phyloP scores from a whole-genome alignment of 2,888 invertebrate genomes.

The Stenolophus ochropezus region DNA sequence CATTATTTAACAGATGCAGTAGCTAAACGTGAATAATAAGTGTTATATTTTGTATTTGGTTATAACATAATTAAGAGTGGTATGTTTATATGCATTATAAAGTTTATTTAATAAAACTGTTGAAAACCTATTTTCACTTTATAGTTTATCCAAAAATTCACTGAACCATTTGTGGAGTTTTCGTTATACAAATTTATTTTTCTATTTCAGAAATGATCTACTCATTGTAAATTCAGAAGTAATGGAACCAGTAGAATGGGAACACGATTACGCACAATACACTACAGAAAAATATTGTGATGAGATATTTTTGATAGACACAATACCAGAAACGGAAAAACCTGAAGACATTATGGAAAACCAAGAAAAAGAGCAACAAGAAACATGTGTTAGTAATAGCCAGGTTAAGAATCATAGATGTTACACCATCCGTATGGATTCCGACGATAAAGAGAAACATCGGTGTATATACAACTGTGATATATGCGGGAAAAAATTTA shows the following conservation, averaged over 20 bases:
- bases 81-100: slow-evolving; percentile 23
- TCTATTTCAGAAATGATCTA: slow-evolving; percentile 36
- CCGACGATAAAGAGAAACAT: slow-evolving; percentile 47
- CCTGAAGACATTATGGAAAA: slow-evolving; percentile 34
- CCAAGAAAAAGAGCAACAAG: not conserved
- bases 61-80: slow-evolving; percentile 4
- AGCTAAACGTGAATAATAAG: slow-evolving; percentile 21
- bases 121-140: not conserved
- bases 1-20: slow-evolving; percentile 32
- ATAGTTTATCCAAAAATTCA: not conserved
- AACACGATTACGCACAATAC: slow-evolving; percentile 53
- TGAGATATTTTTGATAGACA: slow-evolving; percentile 10
- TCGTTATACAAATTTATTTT: slow-evolving; percentile 31
- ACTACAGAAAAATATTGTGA: slow-evolving; percentile 16
- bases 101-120: not conserved
- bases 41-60: slow-evolving; percentile 2
- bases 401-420: slow-evolving; percentile 46
- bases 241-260: slow-evolving; percentile 41
- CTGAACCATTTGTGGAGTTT: not conserved
- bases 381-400: not conserved
- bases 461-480: slow-evolving; percentile 67
- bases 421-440: slow-evolving; percentile 46
- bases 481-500: slow-evolving; percentile 65
- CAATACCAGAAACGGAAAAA: slow-evolving; percentile 5
- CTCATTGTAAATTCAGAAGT: slow-evolving; percentile 9